A percentile compares a stretch with the other conserved stretches of the same genome.
Evolutionary conservation across 2,113 vertebrate genomes (phyloP).

Genomic region (Myodes glareolus): DNA sequence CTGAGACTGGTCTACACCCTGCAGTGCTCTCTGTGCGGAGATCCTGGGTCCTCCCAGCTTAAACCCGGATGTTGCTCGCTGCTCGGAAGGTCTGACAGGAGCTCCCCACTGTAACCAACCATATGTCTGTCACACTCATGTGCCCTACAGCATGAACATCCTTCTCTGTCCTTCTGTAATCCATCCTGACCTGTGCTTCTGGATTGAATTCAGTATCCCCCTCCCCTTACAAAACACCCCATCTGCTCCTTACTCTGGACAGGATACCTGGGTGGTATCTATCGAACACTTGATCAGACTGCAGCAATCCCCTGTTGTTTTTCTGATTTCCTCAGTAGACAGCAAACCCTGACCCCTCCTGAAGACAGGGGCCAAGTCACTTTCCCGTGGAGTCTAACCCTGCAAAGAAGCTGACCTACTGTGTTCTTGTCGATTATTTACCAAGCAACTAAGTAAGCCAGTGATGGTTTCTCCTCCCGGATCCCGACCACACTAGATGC

Average conservation of each 20-base stretch:
- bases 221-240: neutral
- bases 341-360: rapidly evolving
- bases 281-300: rapidly evolving
- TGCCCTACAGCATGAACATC: neutral
- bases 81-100: rapidly evolving
- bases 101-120: neutral
- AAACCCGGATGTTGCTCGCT: too few relatives aligned
- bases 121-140: rapidly evolving
- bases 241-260: neutral
- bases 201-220: too few relatives aligned
- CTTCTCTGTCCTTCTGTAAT: neutral
- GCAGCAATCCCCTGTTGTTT: neutral
- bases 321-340: neutral
- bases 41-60: neutral
- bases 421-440: neutral
- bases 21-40: neutral
- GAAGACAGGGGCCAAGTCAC: neutral
- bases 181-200: neutral
- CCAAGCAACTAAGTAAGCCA: rapidly evolving
- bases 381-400: neutral
- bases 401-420: neutral
- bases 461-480: neutral
- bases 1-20: neutral
- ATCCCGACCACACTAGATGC: neutral
- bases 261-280: neutral